Conservation (phyloP, 2,888 invertebrate species). For the Lacanobia oleracea region DNA sequence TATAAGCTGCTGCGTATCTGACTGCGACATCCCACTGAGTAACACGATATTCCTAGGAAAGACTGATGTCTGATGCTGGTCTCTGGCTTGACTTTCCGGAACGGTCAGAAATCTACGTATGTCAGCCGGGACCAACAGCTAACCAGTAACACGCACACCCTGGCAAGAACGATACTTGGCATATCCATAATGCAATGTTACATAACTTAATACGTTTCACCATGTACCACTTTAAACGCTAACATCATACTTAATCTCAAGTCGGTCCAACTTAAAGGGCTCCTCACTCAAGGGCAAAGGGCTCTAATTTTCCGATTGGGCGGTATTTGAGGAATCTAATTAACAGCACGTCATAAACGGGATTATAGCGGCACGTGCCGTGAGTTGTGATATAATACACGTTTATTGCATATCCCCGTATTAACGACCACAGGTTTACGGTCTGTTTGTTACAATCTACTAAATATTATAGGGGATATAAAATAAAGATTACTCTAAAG, state of each 20-base stretch:
- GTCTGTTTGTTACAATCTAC: slow-evolving; percentile 41
- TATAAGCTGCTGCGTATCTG: background rate
- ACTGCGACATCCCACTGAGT: background rate
- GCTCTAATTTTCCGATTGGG: slow-evolving; percentile 59
- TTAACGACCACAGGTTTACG: slow-evolving; percentile 52
- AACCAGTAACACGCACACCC: background rate
- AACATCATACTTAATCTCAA: slow-evolving; percentile 36
- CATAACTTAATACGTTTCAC: background rate
- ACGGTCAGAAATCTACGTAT: too few species aligned
- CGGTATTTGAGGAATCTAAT: slow-evolving; percentile 69
- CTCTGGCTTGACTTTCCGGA: too few species aligned
- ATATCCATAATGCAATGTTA: slow-evolving; percentile 4
- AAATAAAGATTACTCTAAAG: slow-evolving; percentile 29
- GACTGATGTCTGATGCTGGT: too few species aligned
- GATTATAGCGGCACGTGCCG: slow-evolving; percentile 60
- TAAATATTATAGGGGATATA: slow-evolving; percentile 23
- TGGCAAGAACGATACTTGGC: background rate
- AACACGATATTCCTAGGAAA: background rate
- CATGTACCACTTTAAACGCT: slow-evolving; percentile 19
- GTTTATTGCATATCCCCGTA: slow-evolving; percentile 57
- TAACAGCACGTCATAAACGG: slow-evolving; percentile 60
- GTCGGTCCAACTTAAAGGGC: slow-evolving; percentile 32
- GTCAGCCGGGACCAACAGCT: too few species aligned
- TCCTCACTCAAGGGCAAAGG: slow-evolving; percentile 40
- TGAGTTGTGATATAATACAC: slow-evolving; percentile 48